phyloP scores from a whole-genome alignment of 2,888 invertebrate genomes.

The Danaus chrysippus region DNA sequence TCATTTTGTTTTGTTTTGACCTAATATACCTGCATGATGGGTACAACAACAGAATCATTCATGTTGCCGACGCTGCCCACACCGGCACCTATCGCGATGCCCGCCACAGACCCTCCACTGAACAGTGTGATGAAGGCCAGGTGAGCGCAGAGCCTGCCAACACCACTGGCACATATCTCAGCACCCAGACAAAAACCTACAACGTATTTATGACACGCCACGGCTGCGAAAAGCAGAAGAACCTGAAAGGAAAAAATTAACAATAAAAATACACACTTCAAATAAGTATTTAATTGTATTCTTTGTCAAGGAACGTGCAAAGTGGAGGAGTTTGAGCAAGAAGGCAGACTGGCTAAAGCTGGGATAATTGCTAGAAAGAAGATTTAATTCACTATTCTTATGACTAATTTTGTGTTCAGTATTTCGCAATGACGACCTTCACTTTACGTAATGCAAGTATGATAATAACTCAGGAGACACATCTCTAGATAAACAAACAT shows the following conservation, averaged over 20 bases:
- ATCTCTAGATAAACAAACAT: no score
- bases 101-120: constrained; percentile 82
- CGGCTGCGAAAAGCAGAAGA: constrained; percentile 82
- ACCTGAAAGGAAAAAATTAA: constrained; percentile 70
- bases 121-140: constrained; percentile 81
- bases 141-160: constrained; percentile 64
- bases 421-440: no score
- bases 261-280: background rate
- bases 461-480: background rate
- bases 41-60: constrained; percentile 72
- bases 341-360: no score
- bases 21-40: constrained; percentile 80
- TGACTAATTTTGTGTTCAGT: no score
- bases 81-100: constrained; percentile 83
- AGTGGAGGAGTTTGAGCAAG: no score
- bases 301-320: no score
- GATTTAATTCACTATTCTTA: no score
- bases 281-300: no score
- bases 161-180: constrained; percentile 81
- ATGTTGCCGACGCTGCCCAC: constrained; percentile 72
- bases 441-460: no score
- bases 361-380: no score
- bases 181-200: constrained; percentile 90
- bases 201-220: constrained; percentile 89
- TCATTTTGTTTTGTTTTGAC: background rate